A percentile compares a stretch with the other conserved stretches of the same genome.
Conservation (phyloP, 2,113 vertebrate species). For the Cephalophus harveyi region DNA sequence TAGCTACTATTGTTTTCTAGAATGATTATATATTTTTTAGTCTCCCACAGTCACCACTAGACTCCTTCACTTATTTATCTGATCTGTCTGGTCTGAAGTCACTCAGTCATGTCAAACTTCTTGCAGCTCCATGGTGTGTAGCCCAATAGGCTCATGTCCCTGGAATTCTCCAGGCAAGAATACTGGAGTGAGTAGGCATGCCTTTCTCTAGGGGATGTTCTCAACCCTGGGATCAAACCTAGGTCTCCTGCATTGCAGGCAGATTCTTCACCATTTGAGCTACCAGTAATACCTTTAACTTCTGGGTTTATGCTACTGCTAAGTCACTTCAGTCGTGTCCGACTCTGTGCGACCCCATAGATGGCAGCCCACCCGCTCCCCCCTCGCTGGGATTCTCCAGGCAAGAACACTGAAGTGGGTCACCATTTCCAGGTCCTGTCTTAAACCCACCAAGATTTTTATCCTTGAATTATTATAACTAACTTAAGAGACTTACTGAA, state of each 20-base stretch:
- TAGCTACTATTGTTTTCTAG: neutral
- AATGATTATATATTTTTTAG: neutral
- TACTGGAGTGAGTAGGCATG: neutral
- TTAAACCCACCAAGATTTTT: neutral
- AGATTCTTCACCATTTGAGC: neutral
- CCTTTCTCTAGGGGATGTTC: neutral
- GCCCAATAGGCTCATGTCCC: neutral
- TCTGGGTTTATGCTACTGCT: neutral
- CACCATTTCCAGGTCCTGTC: neutral
- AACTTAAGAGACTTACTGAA: neutral
- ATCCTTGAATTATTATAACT: neutral
- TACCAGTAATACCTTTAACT: neutral
- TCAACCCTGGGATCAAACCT: neutral
- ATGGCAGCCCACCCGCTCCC: too few relatives aligned
- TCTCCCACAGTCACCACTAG: too few relatives aligned
- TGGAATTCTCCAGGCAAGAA: neutral
- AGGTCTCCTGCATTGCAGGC: neutral
- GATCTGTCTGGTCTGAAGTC: neutral
- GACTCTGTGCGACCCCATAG: too few relatives aligned
- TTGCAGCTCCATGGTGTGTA: neutral
- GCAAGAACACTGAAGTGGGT: too few relatives aligned
- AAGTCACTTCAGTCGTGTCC: too few relatives aligned
- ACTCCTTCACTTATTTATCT: too few relatives aligned
- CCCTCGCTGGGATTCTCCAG: too few relatives aligned
- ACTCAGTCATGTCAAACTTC: neutral